phyloP scores from a whole-genome alignment of 2,797 vertebrate genomes.

The Phoeniculus purpureus region DNA sequence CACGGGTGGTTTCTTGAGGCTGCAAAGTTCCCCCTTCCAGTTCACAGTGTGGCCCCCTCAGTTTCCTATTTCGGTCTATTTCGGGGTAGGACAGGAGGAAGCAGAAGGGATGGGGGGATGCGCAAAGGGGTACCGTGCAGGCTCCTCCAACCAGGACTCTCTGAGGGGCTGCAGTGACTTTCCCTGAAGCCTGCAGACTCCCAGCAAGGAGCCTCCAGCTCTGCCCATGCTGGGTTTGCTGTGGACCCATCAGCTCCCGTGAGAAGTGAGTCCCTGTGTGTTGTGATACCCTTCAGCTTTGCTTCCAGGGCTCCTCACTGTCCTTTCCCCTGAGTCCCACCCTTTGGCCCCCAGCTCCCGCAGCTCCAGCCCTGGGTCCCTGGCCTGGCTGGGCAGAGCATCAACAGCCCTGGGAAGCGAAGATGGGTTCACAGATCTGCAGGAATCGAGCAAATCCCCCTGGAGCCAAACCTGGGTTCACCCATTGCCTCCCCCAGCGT shows the following conservation, averaged over 20 bases:
- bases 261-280: background rate
- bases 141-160: background rate
- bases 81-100: background rate
- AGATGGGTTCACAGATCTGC: too few relatives aligned
- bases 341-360: background rate
- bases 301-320: background rate
- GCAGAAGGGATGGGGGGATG: background rate
- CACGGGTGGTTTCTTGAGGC: accelerated
- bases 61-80: conserved; percentile 24
- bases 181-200: background rate
- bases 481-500: accelerated
- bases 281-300: background rate
- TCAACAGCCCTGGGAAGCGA: background rate
- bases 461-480: background rate
- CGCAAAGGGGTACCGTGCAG: background rate
- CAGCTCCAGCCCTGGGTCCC: background rate
- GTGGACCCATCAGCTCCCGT: accelerated
- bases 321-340: background rate
- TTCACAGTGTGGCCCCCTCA: background rate
- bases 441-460: background rate
- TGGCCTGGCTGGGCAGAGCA: background rate
- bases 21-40: conserved; percentile 11
- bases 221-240: background rate
- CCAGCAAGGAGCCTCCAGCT: background rate
- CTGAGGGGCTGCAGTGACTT: background rate